These are phyloP conservation scores for Drosophila colorata DNA, from an alignment of 2,888 invertebrate species.

Conservation along the genomic window DNA sequence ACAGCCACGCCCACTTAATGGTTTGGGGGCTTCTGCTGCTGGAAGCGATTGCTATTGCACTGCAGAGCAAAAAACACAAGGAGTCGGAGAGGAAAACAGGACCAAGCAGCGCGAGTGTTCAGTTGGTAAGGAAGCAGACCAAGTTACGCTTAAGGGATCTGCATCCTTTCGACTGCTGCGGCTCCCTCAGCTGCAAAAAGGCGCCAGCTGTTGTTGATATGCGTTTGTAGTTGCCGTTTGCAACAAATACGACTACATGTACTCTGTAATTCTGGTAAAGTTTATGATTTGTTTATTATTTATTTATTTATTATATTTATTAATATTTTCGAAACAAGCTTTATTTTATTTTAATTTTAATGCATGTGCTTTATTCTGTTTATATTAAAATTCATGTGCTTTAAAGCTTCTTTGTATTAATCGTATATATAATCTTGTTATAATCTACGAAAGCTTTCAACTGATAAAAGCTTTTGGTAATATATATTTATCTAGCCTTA, in stretches of 20 bases:
- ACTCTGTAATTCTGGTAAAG: constrained; percentile 11
- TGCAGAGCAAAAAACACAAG: constrained; percentile 11
- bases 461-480: too few relatives aligned
- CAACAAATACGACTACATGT: constrained; percentile 14
- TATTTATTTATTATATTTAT: too few relatives aligned
- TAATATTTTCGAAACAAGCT: too few relatives aligned
- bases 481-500: too few relatives aligned
- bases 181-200: constrained; percentile 13
- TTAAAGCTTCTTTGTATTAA: too few relatives aligned
- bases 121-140: constrained; percentile 30
- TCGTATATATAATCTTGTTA: too few relatives aligned
- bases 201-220: constrained; percentile 48
- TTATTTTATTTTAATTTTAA: too few relatives aligned
- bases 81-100: neutral
- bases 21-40: constrained; percentile 36
- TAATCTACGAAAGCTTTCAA: too few relatives aligned
- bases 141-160: constrained; percentile 48
- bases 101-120: constrained; percentile 3
- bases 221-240: neutral
- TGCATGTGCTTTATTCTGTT: too few relatives aligned
- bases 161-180: constrained; percentile 28
- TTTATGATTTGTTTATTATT: too few relatives aligned
- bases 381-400: too few relatives aligned
- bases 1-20: constrained; percentile 76
- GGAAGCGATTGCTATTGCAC: constrained; percentile 60